Conservation (phyloP, 2,113 vertebrate species). For the Melozone crissalis region DNA sequence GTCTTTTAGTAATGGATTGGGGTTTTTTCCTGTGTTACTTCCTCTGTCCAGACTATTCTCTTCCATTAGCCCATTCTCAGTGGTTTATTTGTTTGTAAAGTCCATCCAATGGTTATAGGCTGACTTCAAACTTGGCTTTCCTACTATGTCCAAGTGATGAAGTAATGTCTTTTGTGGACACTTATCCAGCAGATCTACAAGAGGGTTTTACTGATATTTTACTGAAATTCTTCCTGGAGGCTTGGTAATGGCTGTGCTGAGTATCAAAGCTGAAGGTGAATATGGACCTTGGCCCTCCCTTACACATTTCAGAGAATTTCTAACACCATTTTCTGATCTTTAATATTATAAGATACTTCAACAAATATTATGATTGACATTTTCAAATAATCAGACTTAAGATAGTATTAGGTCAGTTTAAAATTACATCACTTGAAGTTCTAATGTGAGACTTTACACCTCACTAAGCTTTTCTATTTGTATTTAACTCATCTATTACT, state of each 20-base stretch:
- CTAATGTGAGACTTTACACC: neutral
- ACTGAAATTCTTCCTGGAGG: neutral
- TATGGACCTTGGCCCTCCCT: neutral
- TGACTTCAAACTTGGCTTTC: neutral
- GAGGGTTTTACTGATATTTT: neutral
- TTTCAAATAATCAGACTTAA: constrained; percentile 22
- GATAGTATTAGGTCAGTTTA: constrained; percentile 45
- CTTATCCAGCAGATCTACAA: neutral
- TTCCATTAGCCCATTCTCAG: constrained; percentile 39
- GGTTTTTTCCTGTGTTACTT: neutral
- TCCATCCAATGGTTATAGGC: neutral
- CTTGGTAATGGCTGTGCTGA: neutral
- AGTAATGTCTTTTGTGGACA: neutral
- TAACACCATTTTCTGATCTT: neutral
- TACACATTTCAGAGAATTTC: neutral
- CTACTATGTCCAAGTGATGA: neutral
- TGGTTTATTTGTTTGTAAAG: constrained; percentile 25
- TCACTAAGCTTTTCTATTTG: constrained; percentile 5
- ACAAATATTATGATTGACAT: constrained; percentile 26
- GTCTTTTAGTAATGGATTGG: constrained; percentile 42
- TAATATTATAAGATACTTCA: neutral
- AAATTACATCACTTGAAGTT: neutral
- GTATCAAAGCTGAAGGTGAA: neutral
- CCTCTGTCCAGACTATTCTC: constrained; percentile 20
- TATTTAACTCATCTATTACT: neutral